Base-by-base conservation (phyloP, 1,140 invertebrate genomes). In the Euwallacea fornicatus region DNA sequence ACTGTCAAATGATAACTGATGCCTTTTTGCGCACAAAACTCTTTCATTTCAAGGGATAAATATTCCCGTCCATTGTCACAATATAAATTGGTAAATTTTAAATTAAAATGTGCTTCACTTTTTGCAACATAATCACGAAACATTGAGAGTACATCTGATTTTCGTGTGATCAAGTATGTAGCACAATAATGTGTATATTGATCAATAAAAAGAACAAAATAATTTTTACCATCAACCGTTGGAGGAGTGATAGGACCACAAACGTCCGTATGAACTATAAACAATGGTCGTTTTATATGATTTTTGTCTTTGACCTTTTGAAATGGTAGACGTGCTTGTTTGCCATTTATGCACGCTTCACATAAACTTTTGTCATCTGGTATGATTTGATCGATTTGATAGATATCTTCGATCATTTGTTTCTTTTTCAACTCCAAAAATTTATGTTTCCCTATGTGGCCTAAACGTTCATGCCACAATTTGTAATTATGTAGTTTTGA, bases 1-100 rank as follows among this genome's bases (percentile, higher is more conserved):
- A 83, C 78, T 7, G 81, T 83, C 47, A 77, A 80, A 68, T 85
- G 78, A 78, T 83, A 83, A 9, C 67, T 76, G 64, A 86, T 85
- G 6, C 84, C 84, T 63, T 80, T 82, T 69, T 79, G 55, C 21
- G 75, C 58, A 78, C 80, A 83, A 75, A 74, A 83, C 8, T 74
- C 66, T 76, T 82, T 81, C 65, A 83, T 78, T 56, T 82, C 79
- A 63, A 63, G 76, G 15, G 80, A 82, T 60, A 82, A 76, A 78
- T 82, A 83, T 64, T 83, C 80, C 33, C 78, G 21, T 16, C 67
- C 67, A 42, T 69, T 69, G 53, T 69, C 58, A 54, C 67, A 69
- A 61, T 62, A 50, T 42, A 69, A 62, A 41, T 69, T 61, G 7
- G 4, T 21, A 42, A 50, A 62, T 53, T 11, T 43, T 47, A 6